These are phyloP conservation scores for Mergus octosetaceus DNA, from an alignment of 2,797 vertebrate species.

Conservation along the genomic window DNA sequence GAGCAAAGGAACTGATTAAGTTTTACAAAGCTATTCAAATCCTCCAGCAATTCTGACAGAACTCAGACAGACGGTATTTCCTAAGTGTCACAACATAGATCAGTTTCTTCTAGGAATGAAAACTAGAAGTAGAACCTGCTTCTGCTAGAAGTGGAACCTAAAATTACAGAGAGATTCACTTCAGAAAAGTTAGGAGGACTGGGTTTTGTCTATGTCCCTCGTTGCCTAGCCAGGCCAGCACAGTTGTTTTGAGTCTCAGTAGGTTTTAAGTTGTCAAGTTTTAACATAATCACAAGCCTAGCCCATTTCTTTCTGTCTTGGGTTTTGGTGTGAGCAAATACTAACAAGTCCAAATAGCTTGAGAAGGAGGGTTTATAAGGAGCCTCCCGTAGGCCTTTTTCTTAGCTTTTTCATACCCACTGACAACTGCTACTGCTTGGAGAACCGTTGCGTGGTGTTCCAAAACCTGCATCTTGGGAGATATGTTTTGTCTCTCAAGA, in stretches of 20 bases:
- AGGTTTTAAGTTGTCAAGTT: neutral
- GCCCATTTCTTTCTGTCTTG: neutral
- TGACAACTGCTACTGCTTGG: neutral
- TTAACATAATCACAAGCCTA: neutral
- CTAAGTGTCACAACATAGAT: neutral
- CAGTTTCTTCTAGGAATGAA: neutral
- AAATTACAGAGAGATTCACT: slow-evolving; percentile 15
- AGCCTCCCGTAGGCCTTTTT: neutral
- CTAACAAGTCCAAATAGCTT: neutral
- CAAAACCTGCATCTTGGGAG: neutral
- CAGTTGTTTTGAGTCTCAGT: neutral
- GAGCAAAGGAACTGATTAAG: slow-evolving; percentile 25
- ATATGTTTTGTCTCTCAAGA: neutral
- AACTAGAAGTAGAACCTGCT: slow-evolving; percentile 5
- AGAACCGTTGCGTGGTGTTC: neutral
- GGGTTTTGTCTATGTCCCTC: neutral
- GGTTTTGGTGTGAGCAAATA: neutral
- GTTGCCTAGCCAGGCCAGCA: neutral
- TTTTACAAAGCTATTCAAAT: slow-evolving; percentile 26
- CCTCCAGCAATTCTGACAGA: neutral
- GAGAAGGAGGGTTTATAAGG: neutral
- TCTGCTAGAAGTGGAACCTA: slow-evolving; percentile 5
- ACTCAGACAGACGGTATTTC: neutral
- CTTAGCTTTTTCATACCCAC: neutral
- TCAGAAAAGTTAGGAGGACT: neutral